Conservation (phyloP, 1,140 invertebrate species). For the Papilio polytes region DNA sequence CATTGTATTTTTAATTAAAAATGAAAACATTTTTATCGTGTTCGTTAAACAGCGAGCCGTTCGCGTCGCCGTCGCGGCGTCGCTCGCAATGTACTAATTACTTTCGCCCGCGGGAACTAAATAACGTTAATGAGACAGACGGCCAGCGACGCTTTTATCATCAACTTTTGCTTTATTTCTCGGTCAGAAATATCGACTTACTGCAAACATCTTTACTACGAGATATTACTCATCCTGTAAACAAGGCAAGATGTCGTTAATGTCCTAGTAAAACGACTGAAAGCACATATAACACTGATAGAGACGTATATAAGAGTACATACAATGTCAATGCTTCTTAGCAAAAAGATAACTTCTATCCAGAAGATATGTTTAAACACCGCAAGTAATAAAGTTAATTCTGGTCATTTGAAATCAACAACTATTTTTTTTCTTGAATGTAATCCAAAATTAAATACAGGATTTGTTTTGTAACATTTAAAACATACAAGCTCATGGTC, state of each 20-base stretch:
- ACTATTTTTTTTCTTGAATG: neutral
- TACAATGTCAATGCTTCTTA: neutral
- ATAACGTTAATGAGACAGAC: slow-evolving; percentile 25
- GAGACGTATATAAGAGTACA: no score
- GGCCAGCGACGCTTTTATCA: slow-evolving; percentile 14
- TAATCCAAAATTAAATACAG: neutral
- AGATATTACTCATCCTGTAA: slow-evolving; percentile 1
- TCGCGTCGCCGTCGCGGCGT: neutral
- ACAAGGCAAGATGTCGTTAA: neutral
- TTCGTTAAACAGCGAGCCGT: slow-evolving; percentile 17
- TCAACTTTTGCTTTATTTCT: slow-evolving; percentile 18
- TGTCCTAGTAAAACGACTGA: neutral
- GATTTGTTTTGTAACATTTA: neutral
- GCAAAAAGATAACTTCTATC: neutral
- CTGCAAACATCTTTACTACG: slow-evolving; percentile 9
- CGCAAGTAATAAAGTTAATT: neutral
- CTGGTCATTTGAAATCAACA: neutral
- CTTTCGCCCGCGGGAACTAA: slow-evolving; percentile 20
- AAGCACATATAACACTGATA: neutral
- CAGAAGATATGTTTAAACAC: neutral
- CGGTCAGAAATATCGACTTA: slow-evolving; percentile 1
- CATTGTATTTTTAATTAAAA: slow-evolving; percentile 14
- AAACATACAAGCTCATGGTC: slow-evolving; percentile 2
- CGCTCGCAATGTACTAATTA: slow-evolving; percentile 14
- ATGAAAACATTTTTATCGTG: slow-evolving; percentile 20